These are phyloP conservation scores for Andrena minutula DNA, from an alignment of 2,888 invertebrate genomes.

Conservation along the genomic window DNA sequence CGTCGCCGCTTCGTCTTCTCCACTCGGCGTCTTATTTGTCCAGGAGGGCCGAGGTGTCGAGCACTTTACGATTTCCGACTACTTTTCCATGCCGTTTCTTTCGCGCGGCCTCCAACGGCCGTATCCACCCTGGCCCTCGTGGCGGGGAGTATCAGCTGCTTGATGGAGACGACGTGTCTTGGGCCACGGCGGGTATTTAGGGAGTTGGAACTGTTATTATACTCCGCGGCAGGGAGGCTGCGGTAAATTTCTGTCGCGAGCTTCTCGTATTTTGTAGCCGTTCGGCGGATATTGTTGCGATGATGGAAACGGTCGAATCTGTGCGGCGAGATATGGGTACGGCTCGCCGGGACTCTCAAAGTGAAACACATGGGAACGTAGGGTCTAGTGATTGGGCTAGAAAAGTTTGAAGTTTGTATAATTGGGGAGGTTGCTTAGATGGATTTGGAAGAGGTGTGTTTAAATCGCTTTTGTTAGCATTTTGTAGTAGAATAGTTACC, in stretches of 20 bases:
- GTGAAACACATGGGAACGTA: no score
- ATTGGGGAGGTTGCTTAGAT: no score
- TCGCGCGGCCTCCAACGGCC: constrained; percentile 47
- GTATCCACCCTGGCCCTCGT: constrained; percentile 17
- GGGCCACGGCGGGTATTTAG: constrained; percentile 22
- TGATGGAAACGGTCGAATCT: no score
- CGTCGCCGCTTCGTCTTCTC: constrained; percentile 66
- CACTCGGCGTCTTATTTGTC: constrained; percentile 82
- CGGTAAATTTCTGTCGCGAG: background rate
- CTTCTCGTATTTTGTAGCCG: background rate
- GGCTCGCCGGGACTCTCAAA: no score
- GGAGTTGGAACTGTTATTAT: constrained; percentile 24
- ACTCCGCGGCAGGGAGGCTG: background rate
- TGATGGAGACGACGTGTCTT: constrained; percentile 2
- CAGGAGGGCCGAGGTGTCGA: constrained; percentile 83
- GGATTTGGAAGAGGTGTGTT: no score
- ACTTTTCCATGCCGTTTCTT: constrained; percentile 75
- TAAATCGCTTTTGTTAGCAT: no score
- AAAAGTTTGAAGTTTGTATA: no score
- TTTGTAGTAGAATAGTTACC: no score
- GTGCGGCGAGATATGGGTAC: no score
- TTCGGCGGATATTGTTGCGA: background rate
- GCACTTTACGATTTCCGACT: constrained; percentile 84
- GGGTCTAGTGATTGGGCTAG: no score
- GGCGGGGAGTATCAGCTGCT: constrained; percentile 32